Evolutionary conservation across 2,888 invertebrate species (phyloP).

Genomic region (Synanthedon formicaeformis): DNA sequence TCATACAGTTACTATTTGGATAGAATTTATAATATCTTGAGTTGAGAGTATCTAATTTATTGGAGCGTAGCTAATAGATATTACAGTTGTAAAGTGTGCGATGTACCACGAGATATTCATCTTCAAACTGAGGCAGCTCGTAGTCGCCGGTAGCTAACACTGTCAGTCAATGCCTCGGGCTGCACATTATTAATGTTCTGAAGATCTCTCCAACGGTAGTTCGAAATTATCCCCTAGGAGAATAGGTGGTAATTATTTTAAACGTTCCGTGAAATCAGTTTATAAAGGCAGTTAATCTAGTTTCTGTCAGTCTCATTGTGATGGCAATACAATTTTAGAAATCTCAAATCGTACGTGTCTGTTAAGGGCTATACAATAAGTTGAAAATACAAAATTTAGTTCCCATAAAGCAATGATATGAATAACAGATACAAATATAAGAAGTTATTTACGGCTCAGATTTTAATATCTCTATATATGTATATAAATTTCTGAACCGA

Average conservation of each 20-base stretch:
- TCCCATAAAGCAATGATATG: too few relatives aligned
- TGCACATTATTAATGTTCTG: constrained; percentile 18
- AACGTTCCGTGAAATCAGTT: constrained; percentile 30
- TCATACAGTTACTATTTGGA: too few relatives aligned
- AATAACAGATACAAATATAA: too few relatives aligned
- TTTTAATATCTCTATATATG: too few relatives aligned
- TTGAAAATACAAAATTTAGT: too few relatives aligned
- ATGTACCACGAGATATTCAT: neutral
- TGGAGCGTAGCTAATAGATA: neutral
- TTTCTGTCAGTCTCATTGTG: constrained; percentile 13
- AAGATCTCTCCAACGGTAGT: constrained; percentile 1
- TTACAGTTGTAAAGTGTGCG: neutral
- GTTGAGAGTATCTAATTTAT: neutral
- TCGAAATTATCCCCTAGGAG: constrained; percentile 12
- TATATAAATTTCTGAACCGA: too few relatives aligned
- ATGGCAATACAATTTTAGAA: constrained; percentile 11
- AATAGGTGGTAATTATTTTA: constrained; percentile 40
- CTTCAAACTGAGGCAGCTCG: neutral
- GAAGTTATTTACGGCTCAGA: too few relatives aligned
- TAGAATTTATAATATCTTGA: too few relatives aligned
- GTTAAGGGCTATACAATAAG: too few relatives aligned
- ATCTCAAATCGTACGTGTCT: too few relatives aligned
- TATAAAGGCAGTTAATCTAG: constrained; percentile 34
- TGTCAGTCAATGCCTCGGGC: constrained; percentile 18
- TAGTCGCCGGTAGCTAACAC: constrained; percentile 10